Evolutionary conservation across 2,113 vertebrate genomes (phyloP), one percentile per base, ranked within the genome.

Genomic region (Rhinoderma darwinii): DNA sequence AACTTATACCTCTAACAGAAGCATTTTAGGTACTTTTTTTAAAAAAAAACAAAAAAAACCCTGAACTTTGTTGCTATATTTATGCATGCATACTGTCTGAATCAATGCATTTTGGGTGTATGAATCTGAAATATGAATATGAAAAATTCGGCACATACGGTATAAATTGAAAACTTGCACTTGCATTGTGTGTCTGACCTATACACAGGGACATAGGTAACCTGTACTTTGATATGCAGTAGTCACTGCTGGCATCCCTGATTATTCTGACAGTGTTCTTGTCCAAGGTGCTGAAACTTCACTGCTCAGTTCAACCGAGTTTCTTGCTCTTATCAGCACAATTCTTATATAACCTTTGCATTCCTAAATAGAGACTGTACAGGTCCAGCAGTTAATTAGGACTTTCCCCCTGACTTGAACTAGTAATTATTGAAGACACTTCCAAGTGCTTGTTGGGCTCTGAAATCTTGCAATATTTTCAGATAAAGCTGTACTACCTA

Each of bases 241-340:
- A 35, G 35, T 72, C 6, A n/a, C 14, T 39, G 54, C 18, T 5
- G 25, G 47, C 18, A 37, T 54, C 76, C 22, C 1, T 20, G 56
- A 22, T 63, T 43, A 20, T 3, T 47, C 51, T 77, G 32, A 27
- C 44, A 30, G 39, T 14, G 56, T 35, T 66, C 30, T 44, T 86
- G 84, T 86, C 84, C 84, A 78, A 68, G 75, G 84, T 86, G 84
- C 84, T 86, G 84, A 86, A 86, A 37, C 22, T 20, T 51, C 75
- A 39, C 25, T 5, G 4, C 11, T 10, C 27, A 20, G 27, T 14
- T 25, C 4, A 15, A 14, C 32, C 1, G 1, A 32, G 50, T 37
- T 39, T 5, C 18, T 14, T 30, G 25, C 25, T 1, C 15, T n/a
- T 1, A n/a, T 30, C 14, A 27, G 8, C 37, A 7, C 61, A 22